phyloP scores from a whole-genome alignment of 2,113 vertebrate genomes.

The Tachuris rubrigastra region DNA sequence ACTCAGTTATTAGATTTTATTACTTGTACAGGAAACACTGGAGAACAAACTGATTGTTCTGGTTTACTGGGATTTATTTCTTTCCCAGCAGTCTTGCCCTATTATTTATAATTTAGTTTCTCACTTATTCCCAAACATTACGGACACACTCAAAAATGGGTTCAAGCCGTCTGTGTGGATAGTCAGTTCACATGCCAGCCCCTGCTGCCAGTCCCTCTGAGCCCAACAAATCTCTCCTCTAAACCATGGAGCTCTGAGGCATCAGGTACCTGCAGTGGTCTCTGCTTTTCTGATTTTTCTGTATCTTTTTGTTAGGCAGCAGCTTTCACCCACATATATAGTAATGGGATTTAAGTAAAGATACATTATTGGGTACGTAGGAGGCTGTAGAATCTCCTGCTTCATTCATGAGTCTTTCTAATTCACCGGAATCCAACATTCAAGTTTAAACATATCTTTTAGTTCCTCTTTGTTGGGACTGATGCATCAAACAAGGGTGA shows the following conservation, averaged over 20 bases:
- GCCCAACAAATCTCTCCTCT: neutral
- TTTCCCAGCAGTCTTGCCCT: constrained; percentile 23
- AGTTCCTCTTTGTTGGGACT: neutral
- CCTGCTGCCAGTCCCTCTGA: neutral
- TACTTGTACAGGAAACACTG: constrained; percentile 47
- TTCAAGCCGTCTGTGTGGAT: neutral
- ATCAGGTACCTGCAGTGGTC: neutral
- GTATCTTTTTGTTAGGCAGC: neutral
- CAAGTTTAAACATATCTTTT: neutral
- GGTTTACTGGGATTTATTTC: constrained; percentile 28
- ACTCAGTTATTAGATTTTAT: constrained; percentile 60
- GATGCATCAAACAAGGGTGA: neutral
- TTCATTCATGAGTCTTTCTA: neutral
- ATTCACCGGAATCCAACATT: neutral
- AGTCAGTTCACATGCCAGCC: neutral
- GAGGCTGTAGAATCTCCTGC: neutral
- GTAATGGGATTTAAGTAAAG: neutral
- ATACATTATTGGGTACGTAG: rapidly evolving
- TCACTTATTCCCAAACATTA: neutral
- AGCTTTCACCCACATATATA: neutral
- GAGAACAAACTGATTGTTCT: constrained; percentile 50
- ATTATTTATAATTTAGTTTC: constrained; percentile 44
- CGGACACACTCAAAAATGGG: neutral
- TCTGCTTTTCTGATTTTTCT: neutral
- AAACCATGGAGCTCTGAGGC: neutral